A percentile compares a stretch with the other conserved stretches of the same genome.
Conservation (phyloP, 2,113 vertebrate species). For the Festucalex cinctus region DNA sequence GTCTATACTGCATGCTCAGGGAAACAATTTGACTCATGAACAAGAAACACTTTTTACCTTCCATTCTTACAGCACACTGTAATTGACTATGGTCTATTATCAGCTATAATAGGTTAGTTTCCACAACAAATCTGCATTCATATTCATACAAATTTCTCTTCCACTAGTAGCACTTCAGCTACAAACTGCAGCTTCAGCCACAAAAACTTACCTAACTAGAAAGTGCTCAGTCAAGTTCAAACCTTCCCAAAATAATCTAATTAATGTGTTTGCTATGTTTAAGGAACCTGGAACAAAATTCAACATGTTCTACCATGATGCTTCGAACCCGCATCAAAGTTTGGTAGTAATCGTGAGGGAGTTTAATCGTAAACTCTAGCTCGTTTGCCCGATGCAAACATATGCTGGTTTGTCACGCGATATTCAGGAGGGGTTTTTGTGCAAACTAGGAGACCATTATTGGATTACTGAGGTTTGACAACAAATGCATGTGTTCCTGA, state of each 20-base stretch:
- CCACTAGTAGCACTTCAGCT: not conserved
- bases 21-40: not conserved
- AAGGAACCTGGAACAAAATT: not conserved
- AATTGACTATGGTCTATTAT: not conserved
- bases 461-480: slow-evolving; percentile 20
- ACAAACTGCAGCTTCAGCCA: not conserved
- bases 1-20: not conserved
- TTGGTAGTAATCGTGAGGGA: not conserved
- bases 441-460: not conserved
- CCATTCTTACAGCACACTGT: too few species aligned
- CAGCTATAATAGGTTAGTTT: not conserved
- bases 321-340: not conserved
- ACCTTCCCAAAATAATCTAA: not conserved
- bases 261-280: not conserved
- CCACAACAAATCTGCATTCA: not conserved
- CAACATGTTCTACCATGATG: not conserved
- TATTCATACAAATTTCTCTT: not conserved
- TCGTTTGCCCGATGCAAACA: not conserved
- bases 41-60: not conserved
- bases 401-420: not conserved
- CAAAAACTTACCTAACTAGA: not conserved
- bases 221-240: not conserved
- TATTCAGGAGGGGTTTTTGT: not conserved
- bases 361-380: not conserved
- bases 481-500: not conserved